These are phyloP conservation scores for Pampusana beccarii DNA, from an alignment of 2,113 vertebrate species.

Conservation along the genomic window DNA sequence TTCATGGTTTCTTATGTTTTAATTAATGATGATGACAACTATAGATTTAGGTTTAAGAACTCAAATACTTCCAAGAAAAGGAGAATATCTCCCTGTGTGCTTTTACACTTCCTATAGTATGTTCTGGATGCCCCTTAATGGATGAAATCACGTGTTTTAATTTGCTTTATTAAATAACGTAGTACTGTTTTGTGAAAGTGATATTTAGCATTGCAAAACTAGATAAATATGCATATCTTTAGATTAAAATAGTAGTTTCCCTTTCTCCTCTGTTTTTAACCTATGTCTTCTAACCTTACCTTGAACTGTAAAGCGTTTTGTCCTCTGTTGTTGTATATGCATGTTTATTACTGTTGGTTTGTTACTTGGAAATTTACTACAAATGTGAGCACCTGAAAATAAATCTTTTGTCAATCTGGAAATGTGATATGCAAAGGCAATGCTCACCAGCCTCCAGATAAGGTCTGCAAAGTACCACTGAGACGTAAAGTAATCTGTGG, in stretches of 20 bases:
- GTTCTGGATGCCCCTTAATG: background rate
- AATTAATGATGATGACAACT: background rate
- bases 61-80: background rate
- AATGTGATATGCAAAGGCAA: slow-evolving; percentile 13
- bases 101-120: background rate
- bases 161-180: background rate
- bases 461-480: slow-evolving; percentile 49
- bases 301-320: background rate
- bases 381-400: slow-evolving; percentile 33
- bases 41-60: background rate
- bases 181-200: background rate
- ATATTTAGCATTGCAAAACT: background rate
- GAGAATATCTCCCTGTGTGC: background rate
- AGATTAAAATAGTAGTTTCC: background rate
- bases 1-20: background rate
- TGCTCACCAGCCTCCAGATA: slow-evolving; percentile 23
- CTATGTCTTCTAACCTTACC: background rate
- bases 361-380: slow-evolving; percentile 37
- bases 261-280: background rate
- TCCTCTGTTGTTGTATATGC: background rate
- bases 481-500: slow-evolving; percentile 61
- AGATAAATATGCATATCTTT: background rate
- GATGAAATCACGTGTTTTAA: background rate
- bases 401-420: slow-evolving; percentile 45
- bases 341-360: background rate